These are phyloP conservation scores for Psephotus haematonotus DNA, from an alignment of 2,113 vertebrate genomes.

Conservation along the genomic window DNA sequence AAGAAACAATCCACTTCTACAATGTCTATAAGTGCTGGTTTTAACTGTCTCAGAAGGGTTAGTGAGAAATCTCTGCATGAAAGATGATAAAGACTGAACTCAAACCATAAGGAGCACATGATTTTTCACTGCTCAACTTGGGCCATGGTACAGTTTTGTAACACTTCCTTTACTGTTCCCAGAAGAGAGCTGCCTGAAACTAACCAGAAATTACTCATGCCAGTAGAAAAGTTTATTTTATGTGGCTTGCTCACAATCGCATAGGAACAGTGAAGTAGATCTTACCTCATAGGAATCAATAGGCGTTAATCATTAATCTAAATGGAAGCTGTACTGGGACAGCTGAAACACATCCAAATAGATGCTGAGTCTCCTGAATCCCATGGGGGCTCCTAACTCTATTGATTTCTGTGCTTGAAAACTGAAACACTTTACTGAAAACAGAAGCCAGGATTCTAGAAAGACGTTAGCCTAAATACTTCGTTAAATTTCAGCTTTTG, in stretches of 20 bases:
- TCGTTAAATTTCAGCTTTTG: not conserved
- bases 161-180: not conserved
- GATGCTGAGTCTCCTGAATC: not conserved
- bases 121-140: not conserved
- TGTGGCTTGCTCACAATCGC: not conserved
- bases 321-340: not conserved
- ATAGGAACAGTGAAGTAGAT: not conserved
- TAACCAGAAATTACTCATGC: not conserved
- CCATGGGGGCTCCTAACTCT: not conserved
- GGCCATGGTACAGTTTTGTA: not conserved
- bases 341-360: not conserved
- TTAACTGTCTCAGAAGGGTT: not conserved
- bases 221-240: not conserved
- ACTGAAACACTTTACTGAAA: not conserved
- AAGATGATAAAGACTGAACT: not conserved
- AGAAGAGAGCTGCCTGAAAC: not conserved
- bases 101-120: not conserved
- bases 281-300: not conserved
- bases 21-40: not conserved
- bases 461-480: not conserved
- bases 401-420: not conserved
- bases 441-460: not conserved
- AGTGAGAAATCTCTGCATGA: not conserved
- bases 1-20: not conserved
- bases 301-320: not conserved